Evolutionary conservation across 2,113 vertebrate genomes (phyloP).

Genomic region (Coturnix japonica): DNA sequence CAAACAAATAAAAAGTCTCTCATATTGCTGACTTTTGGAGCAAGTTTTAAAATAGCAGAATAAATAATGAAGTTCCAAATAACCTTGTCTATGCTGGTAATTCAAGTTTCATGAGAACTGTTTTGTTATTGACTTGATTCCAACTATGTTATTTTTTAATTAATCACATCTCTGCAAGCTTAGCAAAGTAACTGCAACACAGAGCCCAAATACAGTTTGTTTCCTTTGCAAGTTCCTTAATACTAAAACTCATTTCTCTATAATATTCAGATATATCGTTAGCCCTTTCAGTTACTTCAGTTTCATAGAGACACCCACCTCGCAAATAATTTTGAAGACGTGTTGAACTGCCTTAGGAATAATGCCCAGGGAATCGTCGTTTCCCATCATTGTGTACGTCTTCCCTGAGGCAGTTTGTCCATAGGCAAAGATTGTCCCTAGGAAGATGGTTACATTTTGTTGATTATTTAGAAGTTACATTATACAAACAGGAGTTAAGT

Average conservation of each 20-base stretch:
- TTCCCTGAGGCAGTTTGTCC: slow-evolving; percentile 97
- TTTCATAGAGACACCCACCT: slow-evolving; percentile 73
- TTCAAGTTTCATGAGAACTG: fast-evolving
- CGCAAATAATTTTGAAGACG: slow-evolving; percentile 90
- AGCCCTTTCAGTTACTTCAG: not conserved
- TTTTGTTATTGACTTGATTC: not conserved
- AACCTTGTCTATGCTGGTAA: not conserved
- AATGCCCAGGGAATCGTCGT: slow-evolving; percentile 80
- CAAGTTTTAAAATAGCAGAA: not conserved
- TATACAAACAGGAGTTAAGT: not conserved
- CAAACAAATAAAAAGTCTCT: not conserved
- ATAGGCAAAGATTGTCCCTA: slow-evolving; percentile 97
- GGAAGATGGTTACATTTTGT: slow-evolving; percentile 4
- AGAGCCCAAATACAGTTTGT: not conserved
- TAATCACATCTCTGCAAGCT: not conserved
- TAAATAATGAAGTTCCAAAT: not conserved
- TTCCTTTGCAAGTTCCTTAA: not conserved
- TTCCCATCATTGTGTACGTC: slow-evolving; percentile 97
- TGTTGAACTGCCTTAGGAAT: slow-evolving; percentile 92
- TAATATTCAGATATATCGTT: not conserved
- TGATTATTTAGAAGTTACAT: not conserved
- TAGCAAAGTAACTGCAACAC: not conserved
- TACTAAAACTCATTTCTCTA: not conserved
- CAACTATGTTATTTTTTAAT: not conserved
- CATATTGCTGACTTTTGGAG: not conserved